Conservation (phyloP, 2,888 invertebrate genomes). For the Silvanus unidentatus region DNA sequence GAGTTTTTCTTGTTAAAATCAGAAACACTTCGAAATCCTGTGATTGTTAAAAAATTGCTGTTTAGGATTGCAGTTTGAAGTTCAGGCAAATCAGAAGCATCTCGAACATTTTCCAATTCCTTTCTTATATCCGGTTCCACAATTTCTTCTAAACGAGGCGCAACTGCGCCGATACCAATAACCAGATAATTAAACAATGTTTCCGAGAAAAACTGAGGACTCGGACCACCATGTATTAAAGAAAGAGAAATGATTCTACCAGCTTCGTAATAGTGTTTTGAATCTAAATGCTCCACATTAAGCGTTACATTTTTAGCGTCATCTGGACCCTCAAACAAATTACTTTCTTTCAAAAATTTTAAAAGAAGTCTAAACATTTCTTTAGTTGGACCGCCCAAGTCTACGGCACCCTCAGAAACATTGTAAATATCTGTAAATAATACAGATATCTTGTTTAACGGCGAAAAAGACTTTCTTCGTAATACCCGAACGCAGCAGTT, state of each 20-base stretch:
- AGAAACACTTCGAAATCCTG: constrained; percentile 11
- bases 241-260: constrained; percentile 18
- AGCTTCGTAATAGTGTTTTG: constrained; percentile 16
- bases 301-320: constrained; percentile 15
- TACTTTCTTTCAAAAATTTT: constrained; percentile 11
- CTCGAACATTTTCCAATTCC: not conserved
- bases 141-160: constrained; percentile 2
- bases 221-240: constrained; percentile 18
- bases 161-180: not conserved
- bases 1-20: constrained; percentile 10
- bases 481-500: constrained; percentile 16
- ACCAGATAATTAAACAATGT: constrained; percentile 4
- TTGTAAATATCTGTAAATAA: constrained; percentile 16
- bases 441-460: constrained; percentile 18
- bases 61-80: constrained; percentile 11
- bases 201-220: constrained; percentile 18
- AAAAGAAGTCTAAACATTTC: constrained; percentile 19
- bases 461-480: constrained; percentile 13
- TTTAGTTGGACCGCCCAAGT: constrained; percentile 20
- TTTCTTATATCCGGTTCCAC: not conserved
- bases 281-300: constrained; percentile 8
- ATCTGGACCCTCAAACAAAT: constrained; percentile 11
- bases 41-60: constrained; percentile 9
- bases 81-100: constrained; percentile 10
- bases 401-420: constrained; percentile 19